Percentiles rank a stretch among this genome's conserved stretches.
phyloP scores from a whole-genome alignment of 2,888 invertebrate species.

The Torymus texanus region DNA sequence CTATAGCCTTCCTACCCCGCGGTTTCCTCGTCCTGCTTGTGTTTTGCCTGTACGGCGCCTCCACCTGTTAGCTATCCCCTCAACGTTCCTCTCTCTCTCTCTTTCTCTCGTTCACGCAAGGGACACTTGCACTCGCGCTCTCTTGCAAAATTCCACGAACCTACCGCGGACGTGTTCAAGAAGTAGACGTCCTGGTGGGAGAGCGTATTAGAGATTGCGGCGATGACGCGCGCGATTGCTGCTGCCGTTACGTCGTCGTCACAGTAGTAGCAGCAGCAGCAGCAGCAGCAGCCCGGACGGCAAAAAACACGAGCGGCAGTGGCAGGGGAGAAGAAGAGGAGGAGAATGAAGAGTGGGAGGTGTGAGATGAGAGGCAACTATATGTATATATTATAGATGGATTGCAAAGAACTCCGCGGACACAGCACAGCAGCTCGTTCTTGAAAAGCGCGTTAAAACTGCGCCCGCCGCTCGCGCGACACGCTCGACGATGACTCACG shows the following conservation, averaged over 20 bases:
- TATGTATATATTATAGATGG: too few species aligned
- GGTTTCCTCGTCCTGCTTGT: too few species aligned
- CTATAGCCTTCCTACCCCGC: not conserved
- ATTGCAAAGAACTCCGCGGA: not conserved
- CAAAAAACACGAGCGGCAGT: too few species aligned
- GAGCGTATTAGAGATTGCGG: not conserved
- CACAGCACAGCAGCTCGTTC: conserved; percentile 58
- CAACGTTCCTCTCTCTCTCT: not conserved
- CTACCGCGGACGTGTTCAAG: not conserved
- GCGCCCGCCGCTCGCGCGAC: conserved; percentile 52
- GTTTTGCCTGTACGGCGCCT: not conserved
- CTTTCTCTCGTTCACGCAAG: not conserved
- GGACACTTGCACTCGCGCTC: not conserved
- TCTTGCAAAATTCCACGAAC: not conserved
- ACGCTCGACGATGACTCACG: conserved; percentile 69
- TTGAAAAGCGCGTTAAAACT: conserved; percentile 68
- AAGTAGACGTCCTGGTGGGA: not conserved
- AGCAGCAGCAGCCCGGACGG: too few species aligned
- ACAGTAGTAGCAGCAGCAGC: too few species aligned
- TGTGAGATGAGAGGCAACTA: too few species aligned
- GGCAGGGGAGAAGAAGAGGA: too few species aligned
- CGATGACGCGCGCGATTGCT: conserved; percentile 4
- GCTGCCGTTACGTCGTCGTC: too few species aligned
- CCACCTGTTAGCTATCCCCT: conserved; percentile 16
- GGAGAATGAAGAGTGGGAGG: too few species aligned